These are phyloP conservation scores for Megalops cyprinoides DNA, from an alignment of 2,797 vertebrate genomes.

Conservation along the genomic window DNA sequence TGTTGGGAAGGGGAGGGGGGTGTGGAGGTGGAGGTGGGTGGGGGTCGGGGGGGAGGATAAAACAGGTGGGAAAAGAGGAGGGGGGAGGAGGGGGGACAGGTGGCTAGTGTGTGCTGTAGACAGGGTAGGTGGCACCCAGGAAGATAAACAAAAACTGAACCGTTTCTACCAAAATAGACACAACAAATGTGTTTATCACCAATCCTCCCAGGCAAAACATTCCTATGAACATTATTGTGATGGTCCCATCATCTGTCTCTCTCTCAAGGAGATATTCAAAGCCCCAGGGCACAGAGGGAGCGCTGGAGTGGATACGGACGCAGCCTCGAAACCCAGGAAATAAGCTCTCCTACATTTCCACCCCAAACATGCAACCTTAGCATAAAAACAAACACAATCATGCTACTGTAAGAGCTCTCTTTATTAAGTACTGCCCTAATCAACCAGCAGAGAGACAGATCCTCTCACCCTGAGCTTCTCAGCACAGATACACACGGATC, in stretches of 20 bases:
- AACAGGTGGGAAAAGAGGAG: slow-evolving; percentile 19
- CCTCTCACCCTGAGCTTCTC: too few relatives aligned
- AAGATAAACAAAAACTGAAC: slow-evolving; percentile 27
- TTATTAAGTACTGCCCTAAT: too few relatives aligned
- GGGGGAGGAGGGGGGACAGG: slow-evolving; percentile 66
- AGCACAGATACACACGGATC: too few relatives aligned
- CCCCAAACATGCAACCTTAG: too few relatives aligned
- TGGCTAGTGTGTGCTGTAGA: slow-evolving; percentile 65
- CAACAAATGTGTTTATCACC: not conserved
- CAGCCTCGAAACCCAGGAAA: too few relatives aligned
- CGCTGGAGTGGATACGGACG: too few relatives aligned
- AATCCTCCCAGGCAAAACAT: not conserved
- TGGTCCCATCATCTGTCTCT: not conserved
- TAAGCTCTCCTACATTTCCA: too few relatives aligned
- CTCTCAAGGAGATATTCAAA: too few relatives aligned
- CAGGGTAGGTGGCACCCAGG: slow-evolving; percentile 42
- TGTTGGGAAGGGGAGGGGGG: slow-evolving; percentile 54
- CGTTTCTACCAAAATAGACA: slow-evolving; percentile 20
- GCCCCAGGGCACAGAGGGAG: too few relatives aligned
- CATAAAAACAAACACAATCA: too few relatives aligned
- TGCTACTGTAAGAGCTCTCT: too few relatives aligned
- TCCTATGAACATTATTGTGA: not conserved
- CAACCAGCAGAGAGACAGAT: too few relatives aligned
- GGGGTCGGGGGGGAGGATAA: slow-evolving; percentile 34
- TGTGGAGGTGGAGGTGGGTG: not conserved